phyloP scores from a whole-genome alignment of 2,888 invertebrate species.

The Ditylenchus weischeri region DNA sequence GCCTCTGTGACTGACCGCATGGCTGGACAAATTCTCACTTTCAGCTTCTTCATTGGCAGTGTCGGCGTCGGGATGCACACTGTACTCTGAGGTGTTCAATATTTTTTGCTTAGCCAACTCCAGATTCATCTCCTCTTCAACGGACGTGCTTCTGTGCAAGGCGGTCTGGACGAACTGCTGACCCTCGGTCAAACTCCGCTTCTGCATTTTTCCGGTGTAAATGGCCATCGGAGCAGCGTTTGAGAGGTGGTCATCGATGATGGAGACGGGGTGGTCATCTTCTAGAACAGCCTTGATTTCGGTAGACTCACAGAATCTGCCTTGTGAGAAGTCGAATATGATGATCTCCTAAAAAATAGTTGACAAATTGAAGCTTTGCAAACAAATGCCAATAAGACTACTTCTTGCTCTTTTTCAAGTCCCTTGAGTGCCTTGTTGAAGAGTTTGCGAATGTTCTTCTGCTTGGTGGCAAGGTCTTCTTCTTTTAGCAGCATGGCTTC shows the following conservation, averaged over 20 bases:
- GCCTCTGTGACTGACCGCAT: no score
- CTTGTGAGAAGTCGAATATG: conserved; percentile 16
- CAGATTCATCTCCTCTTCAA: no score
- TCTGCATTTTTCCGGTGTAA: conserved; percentile 8
- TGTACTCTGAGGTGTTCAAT: no score
- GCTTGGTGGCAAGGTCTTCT: conserved; percentile 2
- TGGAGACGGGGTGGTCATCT: conserved; percentile 11
- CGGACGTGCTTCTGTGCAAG: not conserved
- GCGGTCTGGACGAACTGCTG: conserved; percentile 4
- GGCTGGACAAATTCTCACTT: no score
- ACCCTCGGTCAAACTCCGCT: not conserved
- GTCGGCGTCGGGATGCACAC: no score
- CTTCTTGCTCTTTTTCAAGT: conserved; percentile 14
- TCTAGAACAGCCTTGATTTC: conserved; percentile 16
- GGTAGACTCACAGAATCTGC: conserved; percentile 10
- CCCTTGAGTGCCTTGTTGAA: conserved; percentile 14
- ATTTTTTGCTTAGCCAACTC: no score
- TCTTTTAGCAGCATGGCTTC: conserved; percentile 7
- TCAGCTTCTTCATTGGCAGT: no score
- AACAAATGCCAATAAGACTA: not conserved
- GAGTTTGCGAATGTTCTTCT: conserved; percentile 21
- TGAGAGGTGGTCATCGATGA: not conserved
- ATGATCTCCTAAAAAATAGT: no score
- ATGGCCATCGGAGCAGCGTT: conserved; percentile 5
- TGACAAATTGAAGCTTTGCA: no score